Conservation (phyloP, 2,797 vertebrate species). For the Dryobates pubescens region DNA sequence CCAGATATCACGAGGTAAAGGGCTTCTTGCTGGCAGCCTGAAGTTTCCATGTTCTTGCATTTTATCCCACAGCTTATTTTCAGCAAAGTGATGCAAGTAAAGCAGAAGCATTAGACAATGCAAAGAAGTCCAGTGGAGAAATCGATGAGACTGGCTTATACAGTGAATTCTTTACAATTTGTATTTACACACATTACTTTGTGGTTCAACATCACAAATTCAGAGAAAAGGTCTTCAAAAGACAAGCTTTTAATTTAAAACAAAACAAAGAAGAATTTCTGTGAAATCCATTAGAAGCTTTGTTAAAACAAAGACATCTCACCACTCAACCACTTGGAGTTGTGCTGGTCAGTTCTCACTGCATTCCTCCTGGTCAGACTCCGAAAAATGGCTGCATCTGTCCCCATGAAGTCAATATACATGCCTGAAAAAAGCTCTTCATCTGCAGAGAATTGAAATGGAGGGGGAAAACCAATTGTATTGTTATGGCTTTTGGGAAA, state of each 20-base stretch:
- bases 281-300: not conserved
- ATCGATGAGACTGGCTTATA: not conserved
- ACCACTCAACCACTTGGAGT: conserved; percentile 99
- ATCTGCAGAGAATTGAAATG: conserved; percentile 78
- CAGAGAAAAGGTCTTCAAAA: not conserved
- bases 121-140: not conserved
- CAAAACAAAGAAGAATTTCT: not conserved
- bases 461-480: not conserved
- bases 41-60: not conserved
- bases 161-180: not conserved
- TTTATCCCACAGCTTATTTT: not conserved
- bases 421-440: conserved; percentile 98
- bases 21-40: not conserved
- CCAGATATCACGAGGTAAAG: not conserved
- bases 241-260: not conserved
- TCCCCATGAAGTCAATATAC: conserved; percentile 99
- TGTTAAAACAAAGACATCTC: conserved; percentile 46
- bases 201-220: not conserved
- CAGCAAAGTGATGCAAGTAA: not conserved
- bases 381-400: conserved; percentile 96
- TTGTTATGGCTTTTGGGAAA: not conserved
- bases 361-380: conserved; percentile 94
- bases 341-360: conserved; percentile 96
- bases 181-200: not conserved
- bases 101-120: not conserved